Conservation (phyloP, 2,888 invertebrate genomes). For the Neoascia interrupta region DNA sequence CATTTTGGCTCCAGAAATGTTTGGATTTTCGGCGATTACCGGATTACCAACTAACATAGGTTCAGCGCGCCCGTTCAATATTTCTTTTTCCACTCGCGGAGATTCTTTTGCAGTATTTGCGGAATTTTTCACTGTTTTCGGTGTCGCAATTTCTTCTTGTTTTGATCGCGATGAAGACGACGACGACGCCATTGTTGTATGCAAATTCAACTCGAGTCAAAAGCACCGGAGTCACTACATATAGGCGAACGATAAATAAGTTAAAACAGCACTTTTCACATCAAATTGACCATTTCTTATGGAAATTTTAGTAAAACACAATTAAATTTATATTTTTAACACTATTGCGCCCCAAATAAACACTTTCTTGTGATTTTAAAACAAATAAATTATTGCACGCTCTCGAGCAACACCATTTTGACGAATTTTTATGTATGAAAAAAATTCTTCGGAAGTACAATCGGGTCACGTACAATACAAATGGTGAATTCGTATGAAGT, state of each 20-base stretch:
- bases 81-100: conserved; percentile 46
- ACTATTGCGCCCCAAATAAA: conserved; percentile 54
- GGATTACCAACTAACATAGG: conserved; percentile 21
- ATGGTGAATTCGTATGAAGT: conserved; percentile 54
- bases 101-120: conserved; percentile 36
- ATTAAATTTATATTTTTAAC: conserved; percentile 16
- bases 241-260: conserved; percentile 65
- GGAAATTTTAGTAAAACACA: conserved; percentile 39
- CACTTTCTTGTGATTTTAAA: conserved; percentile 46
- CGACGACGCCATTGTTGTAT: conserved; percentile 69
- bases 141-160: conserved; percentile 65
- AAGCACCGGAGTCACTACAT: conserved; percentile 68
- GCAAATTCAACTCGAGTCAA: conserved; percentile 65
- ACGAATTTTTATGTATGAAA: conserved; percentile 58
- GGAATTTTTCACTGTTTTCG: conserved; percentile 44
- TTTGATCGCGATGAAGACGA: conserved; percentile 64
- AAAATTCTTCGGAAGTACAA: conserved; percentile 67
- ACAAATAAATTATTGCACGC: conserved; percentile 58
- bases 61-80: conserved; percentile 52
- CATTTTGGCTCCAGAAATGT: conserved; percentile 69
- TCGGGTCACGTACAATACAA: conserved; percentile 67
- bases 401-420: conserved; percentile 68
- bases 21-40: conserved; percentile 58
- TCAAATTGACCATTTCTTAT: conserved; percentile 45
- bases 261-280: conserved; percentile 64